Base-by-base conservation (phyloP, 2,797 vertebrate species). In the Pygocentrus nattereri region DNA sequence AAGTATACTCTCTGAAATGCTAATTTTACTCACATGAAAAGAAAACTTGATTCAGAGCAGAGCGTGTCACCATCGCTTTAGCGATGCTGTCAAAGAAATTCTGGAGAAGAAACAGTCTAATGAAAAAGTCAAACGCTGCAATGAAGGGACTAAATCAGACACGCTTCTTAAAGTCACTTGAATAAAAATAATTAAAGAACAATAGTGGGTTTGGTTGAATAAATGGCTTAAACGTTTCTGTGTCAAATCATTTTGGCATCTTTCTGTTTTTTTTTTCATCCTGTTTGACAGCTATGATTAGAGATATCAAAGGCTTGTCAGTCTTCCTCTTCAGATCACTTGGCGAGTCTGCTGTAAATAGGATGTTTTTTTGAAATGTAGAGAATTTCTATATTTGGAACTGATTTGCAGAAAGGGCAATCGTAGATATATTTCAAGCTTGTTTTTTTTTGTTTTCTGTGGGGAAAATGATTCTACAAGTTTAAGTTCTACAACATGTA, bases 1-100 rank as follows among this genome's bases (percentile, higher is more conserved):
- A 30, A 25, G 47, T 52, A 64, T 64, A 31, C 79, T 85, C 80
- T 88, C 75, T 86, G 85, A 93, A 90, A 92, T 93, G 89, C 87
- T 88, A 90, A 93, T 92, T 81, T 69, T 70, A 87, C 67, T 67
- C 82, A 86, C 86, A 88, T 87, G 64, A 89, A 90, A 88, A 87
- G 85, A 86, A 88, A 89, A 56, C 58, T 59, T 74, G 72, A 74
- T 72, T 41, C 64, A 41, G 78, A 50, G 44, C 25, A 50, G 68
- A 73, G 54, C 31, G 59, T 79, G 76, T 74, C 82, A 79, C 76
- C 80, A 78, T 79, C 74, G 82, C 78, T 84, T 87, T 79, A 50
- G 50, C 54, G 47, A 68, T 27, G 59, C 52, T 77, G 74, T 59
- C 30, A 76, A 70, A 77, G 49, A 69, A 80, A 62, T 25, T 50